A percentile compares a stretch with the other conserved stretches of the same genome.
Conservation (phyloP, 2,113 vertebrate genomes). For the Lynx canadensis region DNA sequence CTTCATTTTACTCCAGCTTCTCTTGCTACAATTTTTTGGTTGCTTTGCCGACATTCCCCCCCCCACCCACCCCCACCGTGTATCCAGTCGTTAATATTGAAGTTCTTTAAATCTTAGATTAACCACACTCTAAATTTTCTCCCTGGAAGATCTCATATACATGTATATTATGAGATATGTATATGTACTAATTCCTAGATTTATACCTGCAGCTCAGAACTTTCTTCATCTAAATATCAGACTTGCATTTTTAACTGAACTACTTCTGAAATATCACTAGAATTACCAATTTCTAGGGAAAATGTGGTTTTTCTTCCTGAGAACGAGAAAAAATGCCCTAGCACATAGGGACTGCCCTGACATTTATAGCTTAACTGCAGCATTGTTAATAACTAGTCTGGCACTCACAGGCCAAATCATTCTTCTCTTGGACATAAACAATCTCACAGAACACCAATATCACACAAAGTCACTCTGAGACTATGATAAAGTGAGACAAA, state of each 20-base stretch:
- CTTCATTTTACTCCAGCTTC: not conserved
- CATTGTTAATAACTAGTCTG: not conserved
- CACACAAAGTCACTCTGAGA: not conserved
- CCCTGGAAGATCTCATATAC: not conserved
- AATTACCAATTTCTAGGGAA: not conserved
- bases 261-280: not conserved
- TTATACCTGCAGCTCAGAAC: not conserved
- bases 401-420: not conserved
- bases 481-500: not conserved
- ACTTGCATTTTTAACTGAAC: not conserved
- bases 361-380: not conserved
- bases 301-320: not conserved
- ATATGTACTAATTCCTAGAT: not conserved
- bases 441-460: not conserved
- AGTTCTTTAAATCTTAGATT: not conserved
- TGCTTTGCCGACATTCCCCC: not conserved
- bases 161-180: not conserved
- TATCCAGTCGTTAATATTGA: not conserved
- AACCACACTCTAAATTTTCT: not conserved
- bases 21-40: not conserved
- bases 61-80: not conserved
- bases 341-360: not conserved
- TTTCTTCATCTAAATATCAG: not conserved
- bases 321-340: not conserved
- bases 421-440: not conserved